These are phyloP conservation scores for Indicator maculatus DNA, from an alignment of 2,113 vertebrate species.

Conservation along the genomic window DNA sequence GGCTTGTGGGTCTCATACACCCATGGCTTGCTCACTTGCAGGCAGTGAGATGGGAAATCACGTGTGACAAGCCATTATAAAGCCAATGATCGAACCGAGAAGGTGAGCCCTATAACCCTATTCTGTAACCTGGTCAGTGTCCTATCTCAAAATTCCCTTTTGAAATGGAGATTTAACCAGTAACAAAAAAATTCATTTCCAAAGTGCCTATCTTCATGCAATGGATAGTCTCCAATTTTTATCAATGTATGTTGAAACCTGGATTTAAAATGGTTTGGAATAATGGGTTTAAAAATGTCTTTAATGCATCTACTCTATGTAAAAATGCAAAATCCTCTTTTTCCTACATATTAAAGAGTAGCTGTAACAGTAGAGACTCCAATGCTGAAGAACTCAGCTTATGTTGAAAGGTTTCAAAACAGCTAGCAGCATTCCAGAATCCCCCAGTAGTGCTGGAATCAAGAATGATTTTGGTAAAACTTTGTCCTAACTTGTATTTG, in stretches of 20 bases:
- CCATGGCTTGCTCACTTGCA: background rate
- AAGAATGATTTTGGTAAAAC: background rate
- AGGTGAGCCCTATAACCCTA: background rate
- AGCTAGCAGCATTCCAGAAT: background rate
- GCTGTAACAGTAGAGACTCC: background rate
- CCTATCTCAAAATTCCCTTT: background rate
- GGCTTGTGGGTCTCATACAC: background rate
- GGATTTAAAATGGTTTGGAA: background rate
- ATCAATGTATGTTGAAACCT: background rate
- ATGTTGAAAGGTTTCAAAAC: background rate
- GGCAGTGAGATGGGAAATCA: background rate
- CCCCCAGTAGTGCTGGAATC: background rate
- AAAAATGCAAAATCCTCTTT: background rate
- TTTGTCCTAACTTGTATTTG: background rate
- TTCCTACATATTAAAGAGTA: background rate
- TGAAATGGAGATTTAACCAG: background rate
- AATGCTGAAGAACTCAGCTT: background rate
- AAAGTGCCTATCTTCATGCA: background rate
- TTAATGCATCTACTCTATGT: background rate
- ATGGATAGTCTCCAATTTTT: accelerated
- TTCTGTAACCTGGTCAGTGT: background rate
- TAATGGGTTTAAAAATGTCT: background rate
- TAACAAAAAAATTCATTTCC: background rate
- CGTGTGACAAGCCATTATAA: background rate
- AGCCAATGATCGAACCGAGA: background rate